Conservation (phyloP, 2,797 vertebrate species). For the Danio kyathit region DNA sequence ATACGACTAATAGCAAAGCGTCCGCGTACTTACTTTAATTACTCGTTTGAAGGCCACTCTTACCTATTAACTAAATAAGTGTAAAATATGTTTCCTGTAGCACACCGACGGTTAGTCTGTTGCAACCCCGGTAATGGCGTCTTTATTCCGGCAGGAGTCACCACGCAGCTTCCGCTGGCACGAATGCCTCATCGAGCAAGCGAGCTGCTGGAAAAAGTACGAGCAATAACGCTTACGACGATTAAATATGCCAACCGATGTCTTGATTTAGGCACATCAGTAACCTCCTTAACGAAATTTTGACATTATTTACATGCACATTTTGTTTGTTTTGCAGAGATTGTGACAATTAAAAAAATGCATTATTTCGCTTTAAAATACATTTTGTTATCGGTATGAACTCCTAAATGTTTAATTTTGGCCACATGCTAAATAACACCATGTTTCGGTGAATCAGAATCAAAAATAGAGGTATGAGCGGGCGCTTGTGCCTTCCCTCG, state of each 20-base stretch:
- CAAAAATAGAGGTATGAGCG: slow-evolving; percentile 58
- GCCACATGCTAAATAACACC: neutral
- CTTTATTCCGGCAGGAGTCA: slow-evolving; percentile 78
- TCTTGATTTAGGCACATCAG: neutral
- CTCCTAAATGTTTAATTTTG: neutral
- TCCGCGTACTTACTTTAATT: neutral
- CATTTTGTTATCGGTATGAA: neutral
- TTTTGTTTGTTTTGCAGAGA: neutral
- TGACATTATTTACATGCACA: neutral
- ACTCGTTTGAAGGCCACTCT: neutral
- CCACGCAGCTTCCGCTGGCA: slow-evolving; percentile 74
- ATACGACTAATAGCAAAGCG: neutral
- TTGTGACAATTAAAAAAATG: slow-evolving; percentile 17
- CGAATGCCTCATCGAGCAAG: slow-evolving; percentile 56
- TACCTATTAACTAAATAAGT: neutral
- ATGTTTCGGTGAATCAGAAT: neutral
- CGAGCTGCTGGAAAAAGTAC: slow-evolving; percentile 25
- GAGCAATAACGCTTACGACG: slow-evolving; percentile 13
- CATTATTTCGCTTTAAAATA: slow-evolving; percentile 4
- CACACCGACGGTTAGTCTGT: slow-evolving; percentile 65
- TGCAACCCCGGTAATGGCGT: slow-evolving; percentile 77
- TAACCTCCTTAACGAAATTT: too few relatives aligned
- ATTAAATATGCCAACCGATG: neutral
- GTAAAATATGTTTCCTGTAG: neutral
- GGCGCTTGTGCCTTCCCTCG: slow-evolving; percentile 62